These are phyloP conservation scores for Chrysoperla carnea DNA, from an alignment of 1,140 invertebrate species.

Conservation along the genomic window DNA sequence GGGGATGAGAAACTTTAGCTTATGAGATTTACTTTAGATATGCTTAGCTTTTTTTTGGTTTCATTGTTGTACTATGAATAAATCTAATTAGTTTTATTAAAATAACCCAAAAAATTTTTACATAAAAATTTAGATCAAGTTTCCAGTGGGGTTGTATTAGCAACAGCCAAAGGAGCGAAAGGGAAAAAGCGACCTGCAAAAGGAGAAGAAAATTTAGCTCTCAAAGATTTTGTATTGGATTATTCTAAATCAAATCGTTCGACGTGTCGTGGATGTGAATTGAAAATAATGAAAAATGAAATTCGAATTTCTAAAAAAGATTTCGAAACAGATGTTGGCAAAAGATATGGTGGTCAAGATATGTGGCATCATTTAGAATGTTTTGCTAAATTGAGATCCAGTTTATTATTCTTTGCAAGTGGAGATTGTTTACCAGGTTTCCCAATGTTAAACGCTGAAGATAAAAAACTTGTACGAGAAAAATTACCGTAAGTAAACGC, in stretches of 20 bases:
- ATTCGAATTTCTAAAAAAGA: conserved; percentile 74
- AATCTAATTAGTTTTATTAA: no score
- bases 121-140: not conserved
- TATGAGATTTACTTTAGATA: no score
- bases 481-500: conserved; percentile 38
- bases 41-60: no score
- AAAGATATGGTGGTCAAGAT: conserved; percentile 61
- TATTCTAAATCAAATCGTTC: conserved; percentile 78
- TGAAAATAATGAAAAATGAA: conserved; percentile 71
- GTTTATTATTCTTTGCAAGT: conserved; percentile 55
- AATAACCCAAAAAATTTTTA: not conserved
- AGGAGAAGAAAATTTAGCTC: conserved; percentile 7
- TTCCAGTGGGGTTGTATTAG: conserved; percentile 3
- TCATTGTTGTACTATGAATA: no score
- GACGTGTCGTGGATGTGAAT: conserved; percentile 67
- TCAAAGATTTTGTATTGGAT: conserved; percentile 62
- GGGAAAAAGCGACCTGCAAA: conserved; percentile 21
- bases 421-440: conserved; percentile 60
- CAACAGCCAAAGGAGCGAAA: conserved; percentile 19
- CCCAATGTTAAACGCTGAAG: conserved; percentile 48
- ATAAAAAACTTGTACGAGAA: conserved; percentile 48
- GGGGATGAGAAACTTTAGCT: no score
- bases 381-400: conserved; percentile 61
- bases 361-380: conserved; percentile 88
- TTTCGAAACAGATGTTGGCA: conserved; percentile 61